A percentile compares a stretch with the other conserved stretches of the same genome.
Conservation (phyloP, 2,113 vertebrate species). For the Cettia cetti region DNA sequence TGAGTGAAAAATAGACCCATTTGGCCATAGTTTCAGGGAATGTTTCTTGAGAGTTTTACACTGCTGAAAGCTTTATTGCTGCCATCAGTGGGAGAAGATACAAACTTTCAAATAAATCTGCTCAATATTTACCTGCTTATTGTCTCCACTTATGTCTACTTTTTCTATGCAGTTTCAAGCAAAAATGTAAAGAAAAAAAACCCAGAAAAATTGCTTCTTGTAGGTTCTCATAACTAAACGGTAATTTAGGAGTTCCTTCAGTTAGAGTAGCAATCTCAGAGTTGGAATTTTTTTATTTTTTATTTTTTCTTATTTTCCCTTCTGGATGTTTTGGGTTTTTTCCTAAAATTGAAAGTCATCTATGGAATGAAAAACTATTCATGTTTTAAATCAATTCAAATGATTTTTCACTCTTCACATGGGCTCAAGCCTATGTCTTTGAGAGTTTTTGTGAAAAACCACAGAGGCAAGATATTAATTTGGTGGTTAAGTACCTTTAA, state of each 20-base stretch:
- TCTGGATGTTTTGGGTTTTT: background rate
- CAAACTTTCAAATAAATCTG: slow-evolving; percentile 61
- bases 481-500: background rate
- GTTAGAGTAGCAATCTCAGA: background rate
- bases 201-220: background rate
- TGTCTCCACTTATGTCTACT: background rate
- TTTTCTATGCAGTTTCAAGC: background rate
- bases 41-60: slow-evolving; percentile 70
- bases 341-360: background rate
- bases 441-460: background rate
- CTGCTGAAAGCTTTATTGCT: slow-evolving; percentile 67
- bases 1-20: slow-evolving; percentile 70
- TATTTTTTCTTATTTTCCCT: background rate
- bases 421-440: background rate
- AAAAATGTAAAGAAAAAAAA: background rate
- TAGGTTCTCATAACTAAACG: background rate
- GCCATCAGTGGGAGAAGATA: slow-evolving; percentile 36
- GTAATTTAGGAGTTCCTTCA: background rate
- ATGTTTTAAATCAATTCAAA: background rate
- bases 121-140: slow-evolving; percentile 29
- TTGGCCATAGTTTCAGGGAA: slow-evolving; percentile 67
- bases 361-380: background rate
- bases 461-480: background rate
- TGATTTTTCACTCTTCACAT: background rate
- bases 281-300: too few relatives aligned